Conservation (phyloP, 92 coral and sea anemone genomes). For the Siderastrea siderea region DNA sequence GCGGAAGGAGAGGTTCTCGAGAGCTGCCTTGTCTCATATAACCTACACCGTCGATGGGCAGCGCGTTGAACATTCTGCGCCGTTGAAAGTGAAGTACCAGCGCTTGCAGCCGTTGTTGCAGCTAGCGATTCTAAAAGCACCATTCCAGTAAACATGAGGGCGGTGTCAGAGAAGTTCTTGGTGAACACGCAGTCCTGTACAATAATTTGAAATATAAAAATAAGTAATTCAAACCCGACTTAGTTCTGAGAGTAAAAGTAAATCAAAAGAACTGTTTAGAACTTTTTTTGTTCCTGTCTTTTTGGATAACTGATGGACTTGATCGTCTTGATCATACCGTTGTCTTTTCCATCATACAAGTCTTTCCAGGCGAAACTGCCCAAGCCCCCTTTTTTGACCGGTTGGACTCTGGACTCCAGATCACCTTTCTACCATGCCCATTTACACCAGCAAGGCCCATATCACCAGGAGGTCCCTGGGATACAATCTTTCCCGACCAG, state of each 20-base stretch:
- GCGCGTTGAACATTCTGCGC: background rate
- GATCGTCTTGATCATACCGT: constrained; percentile 4
- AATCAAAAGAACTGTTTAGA: too few species aligned
- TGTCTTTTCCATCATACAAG: background rate
- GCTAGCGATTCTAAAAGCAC: background rate
- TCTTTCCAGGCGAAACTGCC: constrained; percentile 19
- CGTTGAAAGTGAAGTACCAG: background rate
- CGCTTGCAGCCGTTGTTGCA: background rate
- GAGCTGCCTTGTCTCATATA: too few species aligned
- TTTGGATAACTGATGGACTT: too few species aligned
- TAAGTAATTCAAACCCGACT: too few species aligned
- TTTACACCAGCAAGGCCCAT: constrained; percentile 4
- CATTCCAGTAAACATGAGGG: background rate
- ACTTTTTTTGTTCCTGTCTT: too few species aligned
- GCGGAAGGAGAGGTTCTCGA: too few species aligned
- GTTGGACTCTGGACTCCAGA: background rate
- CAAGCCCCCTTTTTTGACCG: background rate
- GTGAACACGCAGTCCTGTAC: background rate
- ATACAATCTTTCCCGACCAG: background rate
- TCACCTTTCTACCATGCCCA: constrained; percentile 3
- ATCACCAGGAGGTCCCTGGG: constrained; percentile 18
- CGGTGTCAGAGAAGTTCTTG: background rate
- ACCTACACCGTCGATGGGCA: too few species aligned
- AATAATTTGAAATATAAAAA: too few species aligned
- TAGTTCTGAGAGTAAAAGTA: too few species aligned